Conservation (phyloP, 2,797 vertebrate genomes). For the Channallabes apus region DNA sequence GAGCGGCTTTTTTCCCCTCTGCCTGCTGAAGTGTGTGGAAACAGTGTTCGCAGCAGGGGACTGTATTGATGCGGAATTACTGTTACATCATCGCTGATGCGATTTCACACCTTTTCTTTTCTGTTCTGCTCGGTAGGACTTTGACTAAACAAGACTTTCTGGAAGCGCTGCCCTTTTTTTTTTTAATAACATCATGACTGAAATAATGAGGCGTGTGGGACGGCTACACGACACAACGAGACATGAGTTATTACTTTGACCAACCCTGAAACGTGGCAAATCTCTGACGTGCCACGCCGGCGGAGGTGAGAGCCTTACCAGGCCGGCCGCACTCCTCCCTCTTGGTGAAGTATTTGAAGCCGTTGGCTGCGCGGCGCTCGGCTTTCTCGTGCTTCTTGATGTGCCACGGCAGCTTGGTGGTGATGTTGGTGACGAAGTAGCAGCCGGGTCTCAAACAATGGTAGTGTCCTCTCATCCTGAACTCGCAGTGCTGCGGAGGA, state of each 20-base stretch:
- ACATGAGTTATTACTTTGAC: not conserved
- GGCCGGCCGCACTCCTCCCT: conserved; percentile 94
- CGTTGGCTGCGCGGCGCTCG: conserved; percentile 93
- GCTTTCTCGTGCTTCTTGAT: conserved; percentile 98
- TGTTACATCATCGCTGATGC: conserved; percentile 49
- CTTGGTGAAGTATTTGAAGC: conserved; percentile 99
- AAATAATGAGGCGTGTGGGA: conserved; percentile 40
- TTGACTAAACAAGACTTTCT: conserved; percentile 9
- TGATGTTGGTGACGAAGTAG: conserved; percentile 98
- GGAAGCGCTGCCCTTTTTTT: conserved; percentile 31
- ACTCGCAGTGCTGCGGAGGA: conserved; percentile 89
- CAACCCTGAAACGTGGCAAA: not conserved
- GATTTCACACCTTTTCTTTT: conserved; percentile 51
- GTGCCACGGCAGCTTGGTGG: conserved; percentile 99
- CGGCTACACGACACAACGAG: not conserved
- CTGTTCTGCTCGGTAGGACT: conserved; percentile 26
- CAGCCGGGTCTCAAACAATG: conserved; percentile 94
- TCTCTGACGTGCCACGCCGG: not conserved
- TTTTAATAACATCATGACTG: conserved; percentile 1
- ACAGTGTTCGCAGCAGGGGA: conserved; percentile 38
- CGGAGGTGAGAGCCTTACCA: conserved; percentile 71
- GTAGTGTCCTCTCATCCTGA: conserved; percentile 97
- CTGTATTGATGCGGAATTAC: conserved; percentile 41
- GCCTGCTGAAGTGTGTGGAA: conserved; percentile 48
- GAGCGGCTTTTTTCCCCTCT: conserved; percentile 35